A percentile compares a stretch with the other conserved stretches of the same genome.
phyloP scores from a whole-genome alignment of 2,797 vertebrate species.

The Leptodactylus fallax region DNA sequence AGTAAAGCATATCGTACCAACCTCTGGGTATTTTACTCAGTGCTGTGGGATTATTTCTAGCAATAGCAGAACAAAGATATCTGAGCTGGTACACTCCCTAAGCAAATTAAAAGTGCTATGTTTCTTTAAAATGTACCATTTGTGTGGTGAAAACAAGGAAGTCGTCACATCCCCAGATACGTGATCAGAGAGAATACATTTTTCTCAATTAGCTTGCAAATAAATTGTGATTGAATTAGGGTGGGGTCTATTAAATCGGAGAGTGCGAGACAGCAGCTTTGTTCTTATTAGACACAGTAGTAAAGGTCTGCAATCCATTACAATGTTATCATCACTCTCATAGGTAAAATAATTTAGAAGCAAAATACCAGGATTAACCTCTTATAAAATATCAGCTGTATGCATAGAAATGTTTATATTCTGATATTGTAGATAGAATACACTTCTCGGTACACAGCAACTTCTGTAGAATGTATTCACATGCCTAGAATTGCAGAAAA shows the following conservation, averaged over 20 bases:
- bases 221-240: neutral
- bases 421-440: too few species aligned
- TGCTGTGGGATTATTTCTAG: constrained; percentile 49
- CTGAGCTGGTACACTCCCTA: neutral
- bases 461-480: neutral
- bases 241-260: neutral
- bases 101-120: neutral
- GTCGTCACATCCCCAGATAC: neutral
- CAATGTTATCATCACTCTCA: neutral
- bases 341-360: too few species aligned
- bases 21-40: constrained; percentile 33
- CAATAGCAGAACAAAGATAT: neutral
- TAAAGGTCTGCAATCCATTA: neutral
- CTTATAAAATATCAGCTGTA: too few species aligned
- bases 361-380: too few species aligned
- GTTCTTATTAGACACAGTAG: neutral
- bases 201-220: neutral
- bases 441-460: too few species aligned
- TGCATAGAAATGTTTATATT: too few species aligned
- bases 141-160: neutral
- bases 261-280: neutral
- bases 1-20: constrained; percentile 26
- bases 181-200: neutral
- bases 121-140: neutral
- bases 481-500: neutral